phyloP scores from a whole-genome alignment of 2,888 invertebrate genomes.

The Campoletis raptor region DNA sequence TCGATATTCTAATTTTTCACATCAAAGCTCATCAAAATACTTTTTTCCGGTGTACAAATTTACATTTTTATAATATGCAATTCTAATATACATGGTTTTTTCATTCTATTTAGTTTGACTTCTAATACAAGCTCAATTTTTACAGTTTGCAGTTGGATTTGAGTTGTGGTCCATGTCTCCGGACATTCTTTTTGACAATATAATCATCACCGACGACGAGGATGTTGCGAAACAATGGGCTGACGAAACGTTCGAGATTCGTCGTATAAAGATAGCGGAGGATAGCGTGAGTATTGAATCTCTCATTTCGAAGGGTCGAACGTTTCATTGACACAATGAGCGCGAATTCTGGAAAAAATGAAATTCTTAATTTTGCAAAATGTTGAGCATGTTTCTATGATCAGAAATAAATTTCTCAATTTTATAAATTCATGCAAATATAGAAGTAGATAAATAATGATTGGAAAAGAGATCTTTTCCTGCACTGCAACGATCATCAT shows the following conservation, averaged over 20 bases:
- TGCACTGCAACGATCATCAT: too few relatives aligned
- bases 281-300: slow-evolving; percentile 90
- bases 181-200: slow-evolving; percentile 97
- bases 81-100: background rate
- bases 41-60: background rate
- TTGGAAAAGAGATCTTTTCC: background rate
- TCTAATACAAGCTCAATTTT: slow-evolving; percentile 65
- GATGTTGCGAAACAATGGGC: slow-evolving; percentile 93
- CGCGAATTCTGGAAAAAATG: background rate
- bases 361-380: background rate
- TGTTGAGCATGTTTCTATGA: background rate
- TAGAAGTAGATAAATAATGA: background rate
- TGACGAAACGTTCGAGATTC: slow-evolving; percentile 92
- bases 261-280: slow-evolving; percentile 92
- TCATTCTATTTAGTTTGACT: background rate
- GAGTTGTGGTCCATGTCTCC: slow-evolving; percentile 99
- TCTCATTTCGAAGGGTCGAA: background rate
- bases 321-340: background rate
- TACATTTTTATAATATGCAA: background rate
- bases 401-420: background rate
- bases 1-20: background rate
- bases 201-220: slow-evolving; percentile 94
- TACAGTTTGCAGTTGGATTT: slow-evolving; percentile 95
- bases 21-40: background rate
- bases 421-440: background rate